A percentile compares a stretch with the other conserved stretches of the same genome.
Evolutionary conservation across 2,888 invertebrate genomes (phyloP).

Genomic region (Mamestra brassicae): DNA sequence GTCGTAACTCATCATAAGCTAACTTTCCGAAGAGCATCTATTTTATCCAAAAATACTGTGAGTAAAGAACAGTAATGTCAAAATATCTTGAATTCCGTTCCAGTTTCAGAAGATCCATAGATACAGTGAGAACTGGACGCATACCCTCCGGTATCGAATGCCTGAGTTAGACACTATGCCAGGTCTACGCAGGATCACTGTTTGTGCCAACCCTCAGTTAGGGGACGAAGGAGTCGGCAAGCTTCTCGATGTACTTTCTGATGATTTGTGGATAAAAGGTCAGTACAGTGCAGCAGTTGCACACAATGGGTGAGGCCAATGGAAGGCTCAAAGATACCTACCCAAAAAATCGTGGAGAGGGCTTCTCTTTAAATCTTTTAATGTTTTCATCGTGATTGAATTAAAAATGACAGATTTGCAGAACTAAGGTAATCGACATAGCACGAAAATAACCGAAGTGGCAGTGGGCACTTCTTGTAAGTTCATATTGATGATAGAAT

Average conservation of each 20-base stretch:
- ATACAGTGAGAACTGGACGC: slow-evolving; percentile 95
- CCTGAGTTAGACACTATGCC: slow-evolving; percentile 94
- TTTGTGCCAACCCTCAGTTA: slow-evolving; percentile 93
- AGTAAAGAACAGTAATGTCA: neutral
- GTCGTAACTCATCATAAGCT: neutral
- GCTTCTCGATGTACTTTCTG: slow-evolving; percentile 93
- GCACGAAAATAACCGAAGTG: neutral
- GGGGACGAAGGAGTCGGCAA: slow-evolving; percentile 92
- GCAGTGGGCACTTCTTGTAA: too few relatives aligned
- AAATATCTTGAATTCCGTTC: slow-evolving; percentile 9
- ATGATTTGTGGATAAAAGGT: slow-evolving; percentile 95
- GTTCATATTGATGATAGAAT: too few relatives aligned
- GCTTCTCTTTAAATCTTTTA: neutral
- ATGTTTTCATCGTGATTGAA: neutral
- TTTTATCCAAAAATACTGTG: neutral
- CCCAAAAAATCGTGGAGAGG: neutral
- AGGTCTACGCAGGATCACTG: slow-evolving; percentile 93
- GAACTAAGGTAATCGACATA: neutral
- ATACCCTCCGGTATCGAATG: slow-evolving; percentile 94
- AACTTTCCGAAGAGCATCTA: neutral
- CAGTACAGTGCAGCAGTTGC: neutral
- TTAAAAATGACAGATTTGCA: neutral
- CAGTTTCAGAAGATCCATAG: slow-evolving; percentile 93
- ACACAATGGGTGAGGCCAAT: neutral
- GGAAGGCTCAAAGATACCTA: neutral